phyloP scores from a whole-genome alignment of 2,797 vertebrate species.

The Triplophysa yarkandensis region DNA sequence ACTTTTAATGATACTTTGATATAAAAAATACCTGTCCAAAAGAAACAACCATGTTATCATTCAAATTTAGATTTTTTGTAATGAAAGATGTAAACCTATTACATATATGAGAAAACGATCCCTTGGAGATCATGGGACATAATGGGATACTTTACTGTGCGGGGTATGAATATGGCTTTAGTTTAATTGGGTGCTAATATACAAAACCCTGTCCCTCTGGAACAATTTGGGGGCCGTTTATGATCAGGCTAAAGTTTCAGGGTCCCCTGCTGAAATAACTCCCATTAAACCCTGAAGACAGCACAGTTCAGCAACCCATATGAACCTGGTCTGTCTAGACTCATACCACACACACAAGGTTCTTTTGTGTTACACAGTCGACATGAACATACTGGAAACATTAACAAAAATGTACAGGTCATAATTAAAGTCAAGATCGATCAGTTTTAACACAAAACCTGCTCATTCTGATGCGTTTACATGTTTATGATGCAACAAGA shows the following conservation, averaged over 20 bases:
- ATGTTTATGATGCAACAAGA: too few species aligned
- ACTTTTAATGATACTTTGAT: too few species aligned
- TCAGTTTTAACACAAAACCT: neutral
- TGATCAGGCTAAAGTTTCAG: conserved; percentile 58
- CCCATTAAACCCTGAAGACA: conserved; percentile 35
- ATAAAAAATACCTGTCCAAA: too few species aligned
- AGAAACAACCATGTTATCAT: too few species aligned
- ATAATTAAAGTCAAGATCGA: conserved; percentile 12
- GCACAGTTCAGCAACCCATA: conserved; percentile 35
- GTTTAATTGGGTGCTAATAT: conserved; percentile 54
- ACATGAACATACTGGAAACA: neutral
- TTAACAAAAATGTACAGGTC: conserved; percentile 2
- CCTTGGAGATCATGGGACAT: neutral
- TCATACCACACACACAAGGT: conserved; percentile 25
- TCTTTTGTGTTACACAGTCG: conserved; percentile 19
- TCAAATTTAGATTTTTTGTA: too few species aligned
- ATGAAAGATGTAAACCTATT: too few species aligned
- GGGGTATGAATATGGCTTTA: neutral
- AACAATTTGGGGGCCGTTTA: conserved; percentile 8
- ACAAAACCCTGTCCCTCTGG: conserved; percentile 12
- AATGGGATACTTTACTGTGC: neutral
- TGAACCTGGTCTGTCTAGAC: conserved; percentile 60
- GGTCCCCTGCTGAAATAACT: conserved; percentile 35
- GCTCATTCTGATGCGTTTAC: neutral
- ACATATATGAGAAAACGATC: too few species aligned